A percentile compares a stretch with the other conserved stretches of the same genome.
These are phyloP conservation scores for Panthera leo DNA, from an alignment of 2,113 vertebrate species.

Conservation along the genomic window DNA sequence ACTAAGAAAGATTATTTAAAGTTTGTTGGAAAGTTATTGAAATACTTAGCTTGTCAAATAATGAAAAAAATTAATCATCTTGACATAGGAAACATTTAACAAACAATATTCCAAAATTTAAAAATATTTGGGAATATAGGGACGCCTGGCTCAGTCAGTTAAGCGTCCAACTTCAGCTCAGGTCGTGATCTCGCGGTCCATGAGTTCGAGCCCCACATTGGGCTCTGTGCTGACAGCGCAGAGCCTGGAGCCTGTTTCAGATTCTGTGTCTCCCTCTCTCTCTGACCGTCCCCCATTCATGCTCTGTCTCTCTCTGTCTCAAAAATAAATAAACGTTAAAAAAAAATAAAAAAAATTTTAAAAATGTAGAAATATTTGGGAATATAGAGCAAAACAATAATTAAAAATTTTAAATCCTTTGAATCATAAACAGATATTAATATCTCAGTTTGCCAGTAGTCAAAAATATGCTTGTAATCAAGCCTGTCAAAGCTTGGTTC, in stretches of 20 bases:
- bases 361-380: not conserved
- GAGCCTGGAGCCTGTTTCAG: too few relatives aligned
- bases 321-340: too few relatives aligned
- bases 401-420: not conserved
- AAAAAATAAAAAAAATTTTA: too few relatives aligned
- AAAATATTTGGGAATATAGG: not conserved
- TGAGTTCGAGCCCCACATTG: too few relatives aligned
- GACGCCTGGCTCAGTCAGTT: too few relatives aligned
- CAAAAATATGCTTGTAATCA: not conserved
- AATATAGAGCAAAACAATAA: not conserved
- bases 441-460: not conserved
- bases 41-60: not conserved
- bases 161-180: too few relatives aligned
- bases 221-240: too few relatives aligned
- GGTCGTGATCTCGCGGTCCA: too few relatives aligned
- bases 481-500: not conserved
- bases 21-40: not conserved
- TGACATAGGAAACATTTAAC: not conserved
- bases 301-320: too few relatives aligned
- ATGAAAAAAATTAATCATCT: not conserved
- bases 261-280: too few relatives aligned
- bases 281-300: too few relatives aligned
- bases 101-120: not conserved
- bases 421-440: not conserved
- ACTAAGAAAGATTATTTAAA: not conserved